phyloP scores from a whole-genome alignment of 2,797 vertebrate genomes.

The Phaenicophaeus curvirostris region DNA sequence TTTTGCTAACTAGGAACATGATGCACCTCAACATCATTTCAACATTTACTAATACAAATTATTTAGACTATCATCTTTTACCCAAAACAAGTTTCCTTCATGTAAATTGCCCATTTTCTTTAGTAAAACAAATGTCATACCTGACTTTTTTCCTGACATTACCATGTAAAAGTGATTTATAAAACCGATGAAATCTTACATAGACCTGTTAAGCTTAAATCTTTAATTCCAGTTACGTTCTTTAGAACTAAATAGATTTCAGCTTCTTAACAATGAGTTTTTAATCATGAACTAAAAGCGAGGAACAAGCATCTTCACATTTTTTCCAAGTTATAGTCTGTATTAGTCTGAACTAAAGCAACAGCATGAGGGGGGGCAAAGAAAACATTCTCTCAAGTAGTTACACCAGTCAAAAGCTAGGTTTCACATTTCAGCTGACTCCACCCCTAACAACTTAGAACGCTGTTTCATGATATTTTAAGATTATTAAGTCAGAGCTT shows the following conservation, averaged over 20 bases:
- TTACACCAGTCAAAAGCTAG: not conserved
- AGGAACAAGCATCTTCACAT: not conserved
- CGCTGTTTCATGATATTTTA: not conserved
- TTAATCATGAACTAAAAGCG: not conserved
- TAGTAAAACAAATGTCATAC: not conserved
- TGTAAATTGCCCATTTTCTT: not conserved
- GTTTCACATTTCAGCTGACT: not conserved
- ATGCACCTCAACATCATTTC: not conserved
- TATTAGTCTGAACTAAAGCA: not conserved
- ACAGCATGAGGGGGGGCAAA: not conserved
- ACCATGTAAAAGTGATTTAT: not conserved
- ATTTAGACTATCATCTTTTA: not conserved
- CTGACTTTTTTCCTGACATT: fast-evolving
- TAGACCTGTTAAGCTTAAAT: not conserved
- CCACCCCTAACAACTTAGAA: conserved; percentile 7
- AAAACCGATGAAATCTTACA: not conserved
- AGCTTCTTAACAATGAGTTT: not conserved
- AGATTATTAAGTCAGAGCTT: not conserved
- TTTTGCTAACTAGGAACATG: not conserved
- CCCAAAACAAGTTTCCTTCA: not conserved
- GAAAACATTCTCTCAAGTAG: not conserved
- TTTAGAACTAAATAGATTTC: not conserved
- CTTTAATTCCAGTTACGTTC: not conserved
- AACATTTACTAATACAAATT: not conserved
- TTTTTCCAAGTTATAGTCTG: not conserved